Base-by-base conservation (phyloP, 2,888 invertebrate genomes). In the Protonemura montana region DNA sequence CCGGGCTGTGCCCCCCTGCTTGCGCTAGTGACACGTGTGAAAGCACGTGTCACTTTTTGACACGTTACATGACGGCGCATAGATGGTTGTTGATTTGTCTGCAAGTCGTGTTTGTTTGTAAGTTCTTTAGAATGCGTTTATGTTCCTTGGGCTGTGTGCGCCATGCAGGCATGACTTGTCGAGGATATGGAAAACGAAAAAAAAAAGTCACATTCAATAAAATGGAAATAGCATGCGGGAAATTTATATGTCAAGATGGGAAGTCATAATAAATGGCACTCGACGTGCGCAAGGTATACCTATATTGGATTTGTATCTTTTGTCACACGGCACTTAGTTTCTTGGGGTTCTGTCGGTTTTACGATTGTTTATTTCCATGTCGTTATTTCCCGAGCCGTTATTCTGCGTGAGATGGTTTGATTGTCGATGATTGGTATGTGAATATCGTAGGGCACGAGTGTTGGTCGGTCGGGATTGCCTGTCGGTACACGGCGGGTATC, bases 31-130 rank as follows among this genome's bases (percentile, higher is more conserved):
- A 78, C 78, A 78, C 78, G 78, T 78, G 78, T 78, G 78, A 78
- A 78, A 78, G 78, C 78, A 78, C 78, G 78, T 78, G 78, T 78
- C 78, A 78, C 78, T 26, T 78, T 78, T 78, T n/a, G 27, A 78
- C 7, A 78, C 28, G 78, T 78, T 78, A 78, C 78, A 27, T 25
- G 78, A 78, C 78, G 28, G 5, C 28, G 2, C 13, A 7, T 76
- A 76, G 26, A 78, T 78, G 28, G 13, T 78, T 78, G 28, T 78
- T 78, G 78, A 78, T 78, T 78, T 78, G 26, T 78, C 26, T 78
- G 10, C 78, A 59, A 59, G 16, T 59, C 59, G 59, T 59, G 59
- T 59, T 59, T 59, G 59, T 59, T 59, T 21, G 59, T 59, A 59
- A 59, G 21, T 59, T 59, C 59, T 59, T 59, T 59, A 10, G 59